A percentile compares a stretch with the other conserved stretches of the same genome.
Conservation (phyloP, 1,140 invertebrate species). For the Cylas formicarius region DNA sequence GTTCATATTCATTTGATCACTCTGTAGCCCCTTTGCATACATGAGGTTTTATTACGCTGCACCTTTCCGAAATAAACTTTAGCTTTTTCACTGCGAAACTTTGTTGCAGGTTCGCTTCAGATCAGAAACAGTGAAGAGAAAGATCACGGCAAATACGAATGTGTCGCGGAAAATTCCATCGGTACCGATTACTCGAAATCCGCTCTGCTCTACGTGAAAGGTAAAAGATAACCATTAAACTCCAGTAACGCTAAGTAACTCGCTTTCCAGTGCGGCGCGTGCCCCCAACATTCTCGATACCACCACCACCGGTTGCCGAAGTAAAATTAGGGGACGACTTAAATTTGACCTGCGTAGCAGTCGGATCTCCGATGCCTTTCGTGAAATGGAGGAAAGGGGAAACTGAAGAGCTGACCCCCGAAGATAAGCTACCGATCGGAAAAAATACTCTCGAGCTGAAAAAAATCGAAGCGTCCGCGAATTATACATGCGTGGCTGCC, state of each 20-base stretch:
- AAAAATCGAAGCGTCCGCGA: conserved; percentile 85
- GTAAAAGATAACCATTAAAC: conserved; percentile 47
- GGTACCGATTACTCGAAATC: conserved; percentile 90
- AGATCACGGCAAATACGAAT: conserved; percentile 90
- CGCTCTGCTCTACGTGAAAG: conserved; percentile 90
- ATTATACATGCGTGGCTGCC: conserved; percentile 95
- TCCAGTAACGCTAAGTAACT: conserved; percentile 2
- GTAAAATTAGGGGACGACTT: conserved; percentile 84
- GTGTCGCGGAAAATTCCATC: conserved; percentile 82
- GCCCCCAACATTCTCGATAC: conserved; percentile 88
- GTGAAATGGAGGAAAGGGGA: conserved; percentile 91
- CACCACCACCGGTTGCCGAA: conserved; percentile 72
- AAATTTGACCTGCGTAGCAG: conserved; percentile 93
- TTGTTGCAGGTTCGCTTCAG: conserved; percentile 75
- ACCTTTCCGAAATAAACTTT: not conserved
- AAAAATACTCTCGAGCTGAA: conserved; percentile 78
- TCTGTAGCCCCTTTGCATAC: too few species aligned
- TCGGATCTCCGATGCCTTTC: conserved; percentile 94
- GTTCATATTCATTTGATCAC: too few species aligned
- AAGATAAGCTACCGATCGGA: conserved; percentile 77
- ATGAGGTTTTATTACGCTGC: too few species aligned
- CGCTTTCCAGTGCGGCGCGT: conserved; percentile 73
- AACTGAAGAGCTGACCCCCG: conserved; percentile 71
- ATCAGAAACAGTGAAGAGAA: conserved; percentile 83
- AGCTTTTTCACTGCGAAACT: conserved; percentile 2